A percentile compares a stretch with the other conserved stretches of the same genome.
phyloP scores from a whole-genome alignment of 2,797 vertebrate genomes.

The Cyprinodon diabolis region DNA sequence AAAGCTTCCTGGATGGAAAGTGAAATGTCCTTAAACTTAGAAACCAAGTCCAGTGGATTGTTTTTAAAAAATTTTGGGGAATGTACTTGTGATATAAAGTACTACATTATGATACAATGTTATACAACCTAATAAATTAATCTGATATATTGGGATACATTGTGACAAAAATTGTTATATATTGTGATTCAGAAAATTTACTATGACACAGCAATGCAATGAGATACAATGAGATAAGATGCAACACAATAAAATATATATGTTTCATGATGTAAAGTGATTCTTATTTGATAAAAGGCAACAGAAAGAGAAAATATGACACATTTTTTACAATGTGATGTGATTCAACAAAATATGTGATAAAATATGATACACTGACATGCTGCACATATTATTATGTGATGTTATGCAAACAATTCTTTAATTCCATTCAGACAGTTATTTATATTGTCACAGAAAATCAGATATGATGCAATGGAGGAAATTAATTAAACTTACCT shows the following conservation, averaged over 20 bases:
- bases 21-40: too few relatives aligned
- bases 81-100: background rate
- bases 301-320: background rate
- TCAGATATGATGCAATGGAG: background rate
- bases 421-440: background rate
- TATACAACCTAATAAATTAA: too few relatives aligned
- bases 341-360: background rate
- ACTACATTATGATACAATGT: too few relatives aligned
- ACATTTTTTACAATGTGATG: background rate
- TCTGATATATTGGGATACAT: too few relatives aligned
- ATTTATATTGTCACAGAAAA: background rate
- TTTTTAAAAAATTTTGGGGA: too few relatives aligned
- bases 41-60: too few relatives aligned
- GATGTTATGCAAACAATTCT: background rate
- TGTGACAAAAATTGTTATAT: too few relatives aligned
- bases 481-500: constrained; percentile 59
- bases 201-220: background rate
- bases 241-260: background rate
- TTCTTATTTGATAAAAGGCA: background rate
- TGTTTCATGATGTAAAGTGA: background rate
- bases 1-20: too few relatives aligned
- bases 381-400: background rate
- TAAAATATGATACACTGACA: background rate
- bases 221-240: background rate
- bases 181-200: too few relatives aligned